Evolutionary conservation across 2,797 vertebrate genomes (phyloP), one percentile per base, ranked within the genome.

Genomic region (Thamnophis elegans): DNA sequence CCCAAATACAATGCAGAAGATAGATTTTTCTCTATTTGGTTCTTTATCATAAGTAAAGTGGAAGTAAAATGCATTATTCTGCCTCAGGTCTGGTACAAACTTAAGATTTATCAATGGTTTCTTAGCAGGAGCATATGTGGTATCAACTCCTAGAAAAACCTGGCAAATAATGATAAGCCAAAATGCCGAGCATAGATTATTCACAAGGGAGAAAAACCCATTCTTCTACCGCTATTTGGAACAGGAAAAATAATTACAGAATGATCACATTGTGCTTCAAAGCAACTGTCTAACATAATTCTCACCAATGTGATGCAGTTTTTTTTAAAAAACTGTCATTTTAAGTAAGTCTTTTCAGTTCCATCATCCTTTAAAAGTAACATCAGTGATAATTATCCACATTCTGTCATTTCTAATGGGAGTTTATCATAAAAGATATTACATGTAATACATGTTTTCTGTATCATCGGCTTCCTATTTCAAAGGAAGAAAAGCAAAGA

Each of bases 101-200:
- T 92, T 92, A 95, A 94, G 95, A 94, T 96, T 94, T 96, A 96
- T 94, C 96, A 96, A 95, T 96, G 73, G 92, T 93, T 90, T 95
- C 87, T 89, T 62, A 94, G 68, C 94, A 96, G 95, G 93, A 94
- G 95, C 95, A 94, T 94, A 93, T 95, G 94, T 94, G 94, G 93
- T 95, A 96, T 95, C 95, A 96, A 96, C 95, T 94, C 93, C 94
- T 93, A 93, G 85, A 95, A 96, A 97, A 97, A 96, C 95, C 97
- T 97, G 97, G 93, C 95, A 97, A 98, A 97, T 97, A 96, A 97
- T 97, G 97, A 98, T 97, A 97, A 98, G 97, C 95, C 95, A 95
- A 95, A 94, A 56, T 92, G 94, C 93, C 89, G 92, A 94, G 93
- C 91, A 91, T 91, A 95, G 93, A 60, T 93, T 93, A 94, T 94